Evolutionary conservation across 2,888 invertebrate species (phyloP), one percentile per base, ranked within the genome.

Genomic region (Dromius quadrimaculatus): DNA sequence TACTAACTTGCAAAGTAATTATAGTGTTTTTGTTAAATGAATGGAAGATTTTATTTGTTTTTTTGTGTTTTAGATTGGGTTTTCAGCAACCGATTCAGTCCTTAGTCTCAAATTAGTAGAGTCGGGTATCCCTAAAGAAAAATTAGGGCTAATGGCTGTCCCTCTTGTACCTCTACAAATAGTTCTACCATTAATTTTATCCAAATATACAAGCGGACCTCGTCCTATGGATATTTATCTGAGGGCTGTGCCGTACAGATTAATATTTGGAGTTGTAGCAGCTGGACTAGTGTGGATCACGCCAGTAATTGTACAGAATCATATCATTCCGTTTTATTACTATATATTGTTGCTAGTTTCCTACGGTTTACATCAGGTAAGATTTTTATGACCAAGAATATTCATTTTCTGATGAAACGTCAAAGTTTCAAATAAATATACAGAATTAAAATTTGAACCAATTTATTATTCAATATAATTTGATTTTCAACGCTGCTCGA

Each of bases 51-150:
- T 8, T n/a, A 1, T 57, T 11, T n/a, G n/a, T n/a, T 57, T 2
- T 32, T 15, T 22, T 43, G 22, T 72, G 74, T 83, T 85, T 71
- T 80, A 96, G 95, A 88, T 97, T 75, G 95, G 96, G 1, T 99
- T 98, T 84, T 92, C 97, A 36, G 97, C 98, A 0, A 92, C 95
- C 72, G 99, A 99, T 84, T 92, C 95, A 17, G 94, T 98, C 0
- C 95, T 98, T 15, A 92, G 94, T 1, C 85, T 99, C 72, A 99
- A 99, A 83, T 84, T 99, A 57, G 93, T 98, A 0, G 98, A 98
- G 82, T 93, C 93, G 20, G 99, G 99, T 9, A 93, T 99, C 57
- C 96, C 97, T 0, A 95, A 96, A 78, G 98, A 98, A 81, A 92
- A 93, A 76, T 84, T 99, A 69, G 98, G 98, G 0, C 83, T 98